Conservation (phyloP, 2,888 invertebrate genomes). For the Lomographa bimaculata region DNA sequence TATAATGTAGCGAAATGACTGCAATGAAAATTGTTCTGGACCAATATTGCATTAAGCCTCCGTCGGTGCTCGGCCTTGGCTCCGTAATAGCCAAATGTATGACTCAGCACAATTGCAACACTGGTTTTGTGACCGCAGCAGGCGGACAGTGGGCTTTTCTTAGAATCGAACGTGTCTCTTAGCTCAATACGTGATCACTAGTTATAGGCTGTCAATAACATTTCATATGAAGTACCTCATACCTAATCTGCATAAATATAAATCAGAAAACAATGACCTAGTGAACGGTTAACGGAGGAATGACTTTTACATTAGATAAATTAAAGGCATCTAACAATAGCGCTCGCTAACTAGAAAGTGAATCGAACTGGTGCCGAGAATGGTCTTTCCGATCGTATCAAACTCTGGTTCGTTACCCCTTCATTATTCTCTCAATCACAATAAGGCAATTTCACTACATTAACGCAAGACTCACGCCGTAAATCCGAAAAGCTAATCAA, state of each 20-base stretch:
- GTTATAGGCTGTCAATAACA: constrained; percentile 22
- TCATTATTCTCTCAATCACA: constrained; percentile 71
- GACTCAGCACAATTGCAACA: constrained; percentile 60
- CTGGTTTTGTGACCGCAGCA: constrained; percentile 35
- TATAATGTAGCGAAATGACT: constrained; percentile 52
- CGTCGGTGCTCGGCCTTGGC: constrained; percentile 55
- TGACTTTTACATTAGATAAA: constrained; percentile 69
- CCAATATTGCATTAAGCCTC: constrained; percentile 55
- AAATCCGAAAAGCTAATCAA: constrained; percentile 34
- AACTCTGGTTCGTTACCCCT: constrained; percentile 65
- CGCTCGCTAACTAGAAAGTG: constrained; percentile 73
- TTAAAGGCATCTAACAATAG: constrained; percentile 71
- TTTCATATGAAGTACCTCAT: constrained; percentile 18
- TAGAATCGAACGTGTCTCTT: constrained; percentile 40
- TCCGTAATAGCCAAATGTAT: constrained; percentile 60
- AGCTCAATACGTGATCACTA: constrained; percentile 34
- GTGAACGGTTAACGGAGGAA: constrained; percentile 48
- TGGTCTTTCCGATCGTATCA: constrained; percentile 73
- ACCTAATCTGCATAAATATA: constrained; percentile 19
- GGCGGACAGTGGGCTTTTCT: constrained; percentile 42
- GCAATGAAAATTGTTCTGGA: constrained; percentile 52
- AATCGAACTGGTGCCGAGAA: constrained; percentile 63
- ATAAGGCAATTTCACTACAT: constrained; percentile 54
- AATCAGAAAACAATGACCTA: constrained; percentile 32
- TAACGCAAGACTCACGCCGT: constrained; percentile 33